Base-by-base conservation (phyloP, 64 coral and sea anemone species). In the Montipora sp. region DNA sequence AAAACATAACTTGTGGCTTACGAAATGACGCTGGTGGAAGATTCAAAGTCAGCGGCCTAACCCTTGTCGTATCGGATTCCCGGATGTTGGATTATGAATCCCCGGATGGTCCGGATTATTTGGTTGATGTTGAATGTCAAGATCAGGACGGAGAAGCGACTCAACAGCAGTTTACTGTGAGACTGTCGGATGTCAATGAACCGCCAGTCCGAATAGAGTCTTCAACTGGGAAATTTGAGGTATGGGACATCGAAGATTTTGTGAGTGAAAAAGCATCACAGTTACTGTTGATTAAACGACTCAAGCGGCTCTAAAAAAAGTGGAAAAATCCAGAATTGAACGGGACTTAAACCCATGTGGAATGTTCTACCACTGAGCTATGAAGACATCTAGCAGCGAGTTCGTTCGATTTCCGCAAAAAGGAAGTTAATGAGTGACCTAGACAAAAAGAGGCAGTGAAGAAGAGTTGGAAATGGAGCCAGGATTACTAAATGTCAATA, bases 101-200 rank as follows among this genome's bases (percentile, higher is more conserved):
- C 20, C 83, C 78, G 16, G 86, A 61, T 61, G 85, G 91, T 15
- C 83, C 83, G 18, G 88, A 75, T 27, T 92, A 79, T 93, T 82
- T 93, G 70, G 88, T 96, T 15, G 94, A 96, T 19, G 71, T 89
- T 79, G 90, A 93, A 85, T 96, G 94, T 20, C 94, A 92, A 36
- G 94, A 96, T 23, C 94, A 96, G 74, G 90, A 92, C 55, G 94
- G 90, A 59, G 94, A 75, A 11, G 61, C 90, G 12, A 61, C 88
- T 72, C 90, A 96, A 11, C 90, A 96, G 24, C 90, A 89, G 68
- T 93, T 96, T 71, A 14, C 45, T 55, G 77, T 96, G 60, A 16
- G 83, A 22, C 71, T 96, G 44, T 60, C 53, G 6, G 88, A 96
- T 59, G 90, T 92, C 8, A 89, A 93, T 75, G 94, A 96, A 77